These are phyloP conservation scores for Aleiodes alternator DNA, from an alignment of 2,888 invertebrate genomes.

Conservation along the genomic window DNA sequence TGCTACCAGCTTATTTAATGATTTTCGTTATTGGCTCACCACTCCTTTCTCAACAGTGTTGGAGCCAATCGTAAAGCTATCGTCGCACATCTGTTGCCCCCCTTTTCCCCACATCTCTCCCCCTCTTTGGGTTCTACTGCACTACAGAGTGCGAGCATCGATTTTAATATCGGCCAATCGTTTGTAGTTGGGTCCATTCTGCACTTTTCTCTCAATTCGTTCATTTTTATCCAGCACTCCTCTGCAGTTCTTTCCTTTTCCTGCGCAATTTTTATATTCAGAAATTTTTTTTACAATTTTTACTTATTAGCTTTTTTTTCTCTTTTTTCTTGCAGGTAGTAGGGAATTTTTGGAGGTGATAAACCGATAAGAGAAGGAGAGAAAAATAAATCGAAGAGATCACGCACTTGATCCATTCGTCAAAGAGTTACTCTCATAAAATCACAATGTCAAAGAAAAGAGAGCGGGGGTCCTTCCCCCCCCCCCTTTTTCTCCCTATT, in stretches of 20 bases:
- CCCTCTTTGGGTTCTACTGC: no score
- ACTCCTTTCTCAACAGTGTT: slow-evolving; percentile 11
- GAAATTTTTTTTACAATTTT: background rate
- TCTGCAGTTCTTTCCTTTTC: no score
- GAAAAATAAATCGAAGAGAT: background rate
- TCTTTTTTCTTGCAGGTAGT: background rate
- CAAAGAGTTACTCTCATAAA: slow-evolving; percentile 57
- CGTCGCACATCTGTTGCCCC: slow-evolving; percentile 72
- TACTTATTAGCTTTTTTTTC: background rate
- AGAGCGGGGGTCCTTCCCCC: background rate
- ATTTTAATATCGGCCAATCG: slow-evolving; percentile 42
- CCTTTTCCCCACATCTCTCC: background rate
- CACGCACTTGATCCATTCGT: slow-evolving; percentile 14
- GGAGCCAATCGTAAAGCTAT: slow-evolving; percentile 69
- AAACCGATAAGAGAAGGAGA: background rate
- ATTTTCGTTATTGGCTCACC: slow-evolving; percentile 72
- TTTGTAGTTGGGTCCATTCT: slow-evolving; percentile 1
- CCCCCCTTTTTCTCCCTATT: background rate
- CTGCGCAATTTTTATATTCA: no score
- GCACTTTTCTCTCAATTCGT: background rate
- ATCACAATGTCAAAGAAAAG: slow-evolving; percentile 40
- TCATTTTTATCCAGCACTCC: background rate
- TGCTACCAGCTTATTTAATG: slow-evolving; percentile 72
- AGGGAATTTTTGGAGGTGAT: no score
- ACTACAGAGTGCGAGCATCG: slow-evolving; percentile 18